Percentiles rank a stretch among this genome's conserved stretches.
Conservation (phyloP, 2,888 invertebrate species). For the Andrena marginata region DNA sequence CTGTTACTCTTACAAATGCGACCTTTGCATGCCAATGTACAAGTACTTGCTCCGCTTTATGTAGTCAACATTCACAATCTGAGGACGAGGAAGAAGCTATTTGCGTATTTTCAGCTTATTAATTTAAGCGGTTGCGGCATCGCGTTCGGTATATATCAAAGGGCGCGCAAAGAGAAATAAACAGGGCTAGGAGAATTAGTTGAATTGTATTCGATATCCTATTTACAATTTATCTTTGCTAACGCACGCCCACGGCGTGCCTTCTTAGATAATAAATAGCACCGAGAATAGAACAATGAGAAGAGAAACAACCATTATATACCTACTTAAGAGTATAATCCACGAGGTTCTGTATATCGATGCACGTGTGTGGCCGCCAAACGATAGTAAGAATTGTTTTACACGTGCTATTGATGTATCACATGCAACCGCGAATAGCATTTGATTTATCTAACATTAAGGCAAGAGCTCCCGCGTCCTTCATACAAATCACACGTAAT, state of each 20-base stretch:
- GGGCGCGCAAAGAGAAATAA: constrained; percentile 31
- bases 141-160: not conserved
- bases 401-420: constrained; percentile 11
- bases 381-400: constrained; percentile 9
- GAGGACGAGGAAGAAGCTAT: not conserved
- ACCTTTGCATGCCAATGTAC: not conserved
- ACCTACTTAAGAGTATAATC: constrained; percentile 27
- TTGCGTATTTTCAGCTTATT: not conserved
- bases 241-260: constrained; percentile 40
- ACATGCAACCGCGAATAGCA: constrained; percentile 22
- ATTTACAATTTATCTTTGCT: constrained; percentile 58
- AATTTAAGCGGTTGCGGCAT: not conserved
- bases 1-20: not conserved
- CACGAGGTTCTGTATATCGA: constrained; percentile 7
- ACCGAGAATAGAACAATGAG: constrained; percentile 49
- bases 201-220: constrained; percentile 49
- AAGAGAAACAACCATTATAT: constrained; percentile 37
- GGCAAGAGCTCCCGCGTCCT: constrained; percentile 34
- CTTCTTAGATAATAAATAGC: constrained; percentile 48
- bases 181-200: constrained; percentile 30
- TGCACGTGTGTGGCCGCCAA: constrained; percentile 3
- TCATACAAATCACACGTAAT: constrained; percentile 12
- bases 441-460: constrained; percentile 44
- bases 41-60: not conserved
- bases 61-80: constrained; percentile 12